Evolutionary conservation across 2,888 invertebrate genomes (phyloP), one percentile per base, ranked within the genome.

Genomic region (Patella ulyssiponensis): DNA sequence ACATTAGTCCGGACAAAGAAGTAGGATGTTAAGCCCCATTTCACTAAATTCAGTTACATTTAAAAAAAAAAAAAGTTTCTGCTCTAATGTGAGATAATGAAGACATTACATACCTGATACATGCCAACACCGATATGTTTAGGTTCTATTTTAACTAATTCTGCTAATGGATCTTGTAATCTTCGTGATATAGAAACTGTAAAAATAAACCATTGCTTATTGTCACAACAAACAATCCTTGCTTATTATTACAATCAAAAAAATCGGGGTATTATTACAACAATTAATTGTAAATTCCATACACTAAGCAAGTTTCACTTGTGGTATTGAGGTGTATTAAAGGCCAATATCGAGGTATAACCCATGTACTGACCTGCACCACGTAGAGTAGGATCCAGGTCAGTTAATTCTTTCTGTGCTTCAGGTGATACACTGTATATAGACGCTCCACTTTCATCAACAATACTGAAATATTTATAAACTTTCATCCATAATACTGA

Each of bases 111-210:
- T 80, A 92, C 92, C 90, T 93, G 93, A 90, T 98, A 98, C 95
- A 97, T 95, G n/a, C 98, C 98, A 5, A 98, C 95, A 0, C 98
- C 98, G 81, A 98, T 93, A 92, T 97, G 96, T 87, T 96, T 95
- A 0, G 98, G 97, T 81, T 98, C 97, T 15, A 98, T 95, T 93
- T 98, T 98, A 0, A 98, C 96, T 79, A 96, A 93, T 91, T 98
- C 98, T 69, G 96, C 95, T 79, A 98, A 92, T 0, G 98, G 98
- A 92, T 98, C 97, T 90, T 97, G 95, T 0, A 98, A 93, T 87
- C 98, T 93, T 87, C 98, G 94, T 0, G 97, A 97, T 82, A 98
- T 95, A 0, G 93, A 93, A 27, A 93, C 93, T 90, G 84, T 69
- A 82, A 82, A 53, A 80, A 76, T 56, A 80, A 77, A 51, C 64